Percentiles rank a stretch among this genome's conserved stretches.
Conservation (phyloP, 2,888 invertebrate species). For the Watsonalla cultraria region DNA sequence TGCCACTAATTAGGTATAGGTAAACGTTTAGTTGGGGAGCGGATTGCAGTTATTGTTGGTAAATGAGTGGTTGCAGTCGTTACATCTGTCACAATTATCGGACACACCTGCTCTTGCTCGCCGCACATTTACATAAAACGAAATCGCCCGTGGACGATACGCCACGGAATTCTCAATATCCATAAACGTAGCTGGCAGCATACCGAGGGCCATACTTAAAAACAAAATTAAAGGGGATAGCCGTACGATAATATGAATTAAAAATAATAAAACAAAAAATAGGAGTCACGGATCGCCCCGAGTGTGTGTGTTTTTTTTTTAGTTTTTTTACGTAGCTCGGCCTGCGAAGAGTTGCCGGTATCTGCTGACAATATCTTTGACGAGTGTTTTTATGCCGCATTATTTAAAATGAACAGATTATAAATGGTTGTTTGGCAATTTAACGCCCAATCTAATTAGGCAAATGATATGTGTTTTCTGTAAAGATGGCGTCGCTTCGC, state of each 20-base stretch:
- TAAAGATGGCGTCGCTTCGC: slow-evolving; percentile 41
- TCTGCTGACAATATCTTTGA: slow-evolving; percentile 78
- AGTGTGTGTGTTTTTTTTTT: slow-evolving; percentile 59
- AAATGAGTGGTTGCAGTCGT: slow-evolving; percentile 24
- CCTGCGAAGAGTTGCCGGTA: slow-evolving; percentile 70
- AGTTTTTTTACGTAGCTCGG: slow-evolving; percentile 62
- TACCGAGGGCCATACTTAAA: slow-evolving; percentile 77
- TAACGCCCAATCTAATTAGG: slow-evolving; percentile 79
- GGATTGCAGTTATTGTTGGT: slow-evolving; percentile 17
- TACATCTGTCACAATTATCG: slow-evolving; percentile 67
- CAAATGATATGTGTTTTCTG: slow-evolving; percentile 77
- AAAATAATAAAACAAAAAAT: slow-evolving; percentile 78
- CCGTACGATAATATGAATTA: slow-evolving; percentile 78
- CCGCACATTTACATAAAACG: slow-evolving; percentile 69
- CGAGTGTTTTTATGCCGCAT: slow-evolving; percentile 74
- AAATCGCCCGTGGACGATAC: slow-evolving; percentile 64
- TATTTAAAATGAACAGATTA: slow-evolving; percentile 78
- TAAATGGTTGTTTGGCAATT: slow-evolving; percentile 78
- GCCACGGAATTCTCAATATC: slow-evolving; percentile 74
- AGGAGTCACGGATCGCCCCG: slow-evolving; percentile 78
- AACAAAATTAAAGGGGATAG: slow-evolving; percentile 79
- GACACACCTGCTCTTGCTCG: slow-evolving; percentile 45
- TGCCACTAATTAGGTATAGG: background rate
- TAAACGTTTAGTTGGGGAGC: background rate
- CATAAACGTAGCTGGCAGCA: slow-evolving; percentile 77